phyloP scores from a whole-genome alignment of 2,888 invertebrate genomes.

The Lacanobia wlatinum region DNA sequence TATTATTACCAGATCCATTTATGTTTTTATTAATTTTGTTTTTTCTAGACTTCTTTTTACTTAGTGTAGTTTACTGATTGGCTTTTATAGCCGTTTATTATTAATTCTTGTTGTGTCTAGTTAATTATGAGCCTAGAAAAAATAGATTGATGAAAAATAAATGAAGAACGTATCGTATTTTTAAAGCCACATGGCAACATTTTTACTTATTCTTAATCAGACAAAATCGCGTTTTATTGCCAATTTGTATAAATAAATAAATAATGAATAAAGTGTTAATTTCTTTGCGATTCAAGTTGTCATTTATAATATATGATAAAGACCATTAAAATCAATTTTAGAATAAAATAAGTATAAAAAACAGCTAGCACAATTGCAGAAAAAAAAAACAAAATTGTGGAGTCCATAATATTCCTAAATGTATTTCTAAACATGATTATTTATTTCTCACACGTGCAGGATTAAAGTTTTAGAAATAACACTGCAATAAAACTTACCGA shows the following conservation, averaged over 20 bases:
- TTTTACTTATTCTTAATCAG: not conserved
- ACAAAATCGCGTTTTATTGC: not conserved
- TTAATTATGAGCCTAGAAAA: not conserved
- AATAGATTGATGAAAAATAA: not conserved
- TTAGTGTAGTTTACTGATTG: not conserved
- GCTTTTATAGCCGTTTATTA: not conserved
- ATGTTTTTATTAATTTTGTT: not conserved
- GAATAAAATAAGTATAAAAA: not conserved
- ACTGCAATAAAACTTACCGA: slow-evolving; percentile 74
- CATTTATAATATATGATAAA: not conserved
- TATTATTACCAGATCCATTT: not conserved
- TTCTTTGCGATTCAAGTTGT: not conserved
- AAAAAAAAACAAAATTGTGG: not conserved
- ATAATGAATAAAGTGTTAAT: not conserved
- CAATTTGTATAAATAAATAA: not conserved
- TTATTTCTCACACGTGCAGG: not conserved
- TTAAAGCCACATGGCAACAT: not conserved
- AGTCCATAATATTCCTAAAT: not conserved
- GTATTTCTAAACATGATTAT: not conserved
- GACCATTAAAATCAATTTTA: no score
- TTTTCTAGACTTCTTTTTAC: not conserved
- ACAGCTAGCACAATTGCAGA: no score
- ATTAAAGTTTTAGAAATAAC: not conserved
- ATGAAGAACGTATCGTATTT: not conserved
- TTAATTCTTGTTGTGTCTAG: not conserved